A percentile compares a stretch with the other conserved stretches of the same genome.
Evolutionary conservation across 1,140 invertebrate species (phyloP).

Genomic region (Dreissena rostriformis): DNA sequence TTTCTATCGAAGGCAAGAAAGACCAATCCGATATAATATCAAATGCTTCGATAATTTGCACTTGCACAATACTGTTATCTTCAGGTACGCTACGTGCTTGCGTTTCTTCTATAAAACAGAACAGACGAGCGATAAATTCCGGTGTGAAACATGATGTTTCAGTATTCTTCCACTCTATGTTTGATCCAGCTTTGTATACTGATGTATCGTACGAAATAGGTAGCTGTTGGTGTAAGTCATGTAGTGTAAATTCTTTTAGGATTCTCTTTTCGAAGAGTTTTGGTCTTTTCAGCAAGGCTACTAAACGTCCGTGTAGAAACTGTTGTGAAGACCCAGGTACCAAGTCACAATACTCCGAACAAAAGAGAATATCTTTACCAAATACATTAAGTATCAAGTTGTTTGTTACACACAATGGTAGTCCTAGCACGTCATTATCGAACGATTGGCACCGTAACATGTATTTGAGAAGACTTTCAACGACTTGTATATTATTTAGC

Average conservation of each 20-base stretch:
- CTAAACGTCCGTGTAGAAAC: background rate
- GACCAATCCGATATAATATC: no score
- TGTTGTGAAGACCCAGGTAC: background rate
- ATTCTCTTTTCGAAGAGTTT: background rate
- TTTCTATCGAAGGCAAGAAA: no score
- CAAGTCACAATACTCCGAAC: background rate
- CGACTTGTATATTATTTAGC: background rate
- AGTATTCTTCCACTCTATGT: no score
- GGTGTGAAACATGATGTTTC: no score
- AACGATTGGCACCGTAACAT: background rate
- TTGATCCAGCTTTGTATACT: background rate
- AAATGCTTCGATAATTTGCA: no score
- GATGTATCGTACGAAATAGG: background rate
- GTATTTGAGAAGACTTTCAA: background rate
- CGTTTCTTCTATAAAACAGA: no score
- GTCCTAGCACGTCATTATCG: background rate
- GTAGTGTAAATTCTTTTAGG: background rate
- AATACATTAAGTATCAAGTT: background rate
- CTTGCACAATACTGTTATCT: no score
- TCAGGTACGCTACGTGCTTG: no score
- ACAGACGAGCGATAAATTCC: no score
- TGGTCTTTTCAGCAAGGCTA: background rate
- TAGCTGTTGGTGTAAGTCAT: background rate
- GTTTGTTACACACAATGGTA: background rate
- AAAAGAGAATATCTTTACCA: background rate